Base-by-base conservation (phyloP, 2,888 invertebrate genomes). In the Salticus scenicus region DNA sequence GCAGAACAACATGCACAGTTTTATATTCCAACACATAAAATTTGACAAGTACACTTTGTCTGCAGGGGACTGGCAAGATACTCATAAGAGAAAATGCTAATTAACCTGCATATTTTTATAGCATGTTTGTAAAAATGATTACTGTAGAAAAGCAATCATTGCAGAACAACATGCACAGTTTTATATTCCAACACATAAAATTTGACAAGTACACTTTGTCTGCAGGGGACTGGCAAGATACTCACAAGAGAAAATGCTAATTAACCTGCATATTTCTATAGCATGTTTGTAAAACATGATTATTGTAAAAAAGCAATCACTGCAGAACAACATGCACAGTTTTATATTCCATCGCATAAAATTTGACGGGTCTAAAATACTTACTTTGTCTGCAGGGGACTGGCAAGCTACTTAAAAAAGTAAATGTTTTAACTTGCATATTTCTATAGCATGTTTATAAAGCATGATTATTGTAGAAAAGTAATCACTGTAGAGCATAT, bases 401-500 rank as follows among this genome's bases (percentile, higher is more conserved):
- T 75, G 64, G 20, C 57, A 33, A 75, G 57, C 20, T 57, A 1
- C 20, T 30, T 24, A 28, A 37, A 30, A 73, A 17, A 57, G 47
- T n/a, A 71, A 30, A 8, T 37, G 37, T 12, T 37, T 37, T 37
- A 37, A 8, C 12, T 12, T 20, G 7, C 51, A 51, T 51, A 17
- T 51, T 20, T 51, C 5, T 51, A 10, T 75, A 27, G 74, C 66
- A 67, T 47, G 69, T 17, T 75, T 41, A 24, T 42, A 41, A 42
- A 30, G 41, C 64, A 66, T 66, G n/a, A 64, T 42, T 66, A 42
- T 30, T 28, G 12, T 27, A 72, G 12, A 10, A 42, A 64, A 12
- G 37, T 30, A 75, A 75, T 66, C 64, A 75, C 42, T 42, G 47
- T 51, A 72, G 27, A 57, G 33, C 64, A 74, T 74, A 64, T 64